Evolutionary conservation across 1,140 invertebrate species (phyloP), one percentile per base, ranked within the genome.

Genomic region (Bradynema listronoti): DNA sequence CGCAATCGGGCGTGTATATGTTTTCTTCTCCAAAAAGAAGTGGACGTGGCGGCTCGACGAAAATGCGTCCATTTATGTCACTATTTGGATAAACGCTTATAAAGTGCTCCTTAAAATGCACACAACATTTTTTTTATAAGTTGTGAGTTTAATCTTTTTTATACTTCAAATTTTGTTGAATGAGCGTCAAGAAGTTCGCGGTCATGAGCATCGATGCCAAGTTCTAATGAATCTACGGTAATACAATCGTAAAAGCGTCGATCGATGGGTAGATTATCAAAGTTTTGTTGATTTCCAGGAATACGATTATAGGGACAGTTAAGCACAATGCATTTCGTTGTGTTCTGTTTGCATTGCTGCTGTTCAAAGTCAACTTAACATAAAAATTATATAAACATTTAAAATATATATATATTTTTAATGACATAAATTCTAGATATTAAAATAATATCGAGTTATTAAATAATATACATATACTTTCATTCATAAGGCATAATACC

Each of bases 261-360:
- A n/a, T n/a, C n/a, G n/a, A n/a, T n/a, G n/a, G n/a, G n/a, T n/a
- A n/a, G n/a, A n/a, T n/a, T n/a, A n/a, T n/a, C n/a, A n/a, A n/a
- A n/a, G n/a, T n/a, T n/a, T 25, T 50, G 16, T 16, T 3, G 29
- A 2, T 50, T n/a, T 19, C 29, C n/a, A 50, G 55, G 55, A 11
- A 56, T 29, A 56, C 25, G 50, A 5, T 56, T 2, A 25, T 54
- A 56, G 11, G 55, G 46, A 56, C 55, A 56, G 46, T 52, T 56
- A 22, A 56, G 56, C n/a, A 56, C 36, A 19, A 9, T 19, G 25
- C 55, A 56, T 16, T 25, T 46, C 22, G 24, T 56, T 14, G 47
- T 19, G 9, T 19, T 16, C 19, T 50, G 47, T 54, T 19, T 53
- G 49, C 42, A 54, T 19, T 36, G 42, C 45, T 53, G 24, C n/a